Base-by-base conservation (phyloP, 2,113 vertebrate genomes). In the Ictalurus punctatus region DNA sequence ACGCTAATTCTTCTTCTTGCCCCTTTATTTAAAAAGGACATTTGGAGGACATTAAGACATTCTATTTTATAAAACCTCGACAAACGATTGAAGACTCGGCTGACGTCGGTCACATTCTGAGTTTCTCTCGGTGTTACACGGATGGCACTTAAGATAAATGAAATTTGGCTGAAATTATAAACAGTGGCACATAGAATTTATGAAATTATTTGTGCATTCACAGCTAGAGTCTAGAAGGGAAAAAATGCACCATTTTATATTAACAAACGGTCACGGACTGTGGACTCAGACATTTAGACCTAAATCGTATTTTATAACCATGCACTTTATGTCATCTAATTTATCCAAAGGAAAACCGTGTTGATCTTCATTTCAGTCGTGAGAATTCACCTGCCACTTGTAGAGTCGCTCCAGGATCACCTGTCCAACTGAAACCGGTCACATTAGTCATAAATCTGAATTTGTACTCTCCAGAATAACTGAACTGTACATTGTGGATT, bases 401-500 rank as follows among this genome's bases (percentile, higher is more conserved):
- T 59, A 91, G 19, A 23, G 19, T 13, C 19, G n/a, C 40, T 69
- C 86, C 90, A 61, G 10, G 17, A 0, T 2, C 0, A 61, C 89
- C 73, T 67, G 87, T 86, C 78, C 56, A 92, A 40, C 0, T 17
- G 1, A 0, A 21, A 0, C 0, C 0, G 8, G 2, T 0, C 0
- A 0, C 0, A 73, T 34, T 1, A 34, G 85, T 76, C 48, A 71
- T 67, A 86, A 90, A 89, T 87, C 69, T 90, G 54, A 90, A 92
- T 67, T 0, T 82, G 78, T 91, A 92, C 2, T 0, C 14, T 86
- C 74, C 88, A 84, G 83, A 80, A 85, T 87, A 48, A 25, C 7
- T 17, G 37, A n/a, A 58, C 82, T 79, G 87, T 16, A 86, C 81
- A 80, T 90, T 74, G 19, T 85, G 86, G 86, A 92, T 92, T 82